Base-by-base conservation (phyloP, 30 jellyfish, hydroid and myxozoan species). In the Morbakka virulenta region DNA sequence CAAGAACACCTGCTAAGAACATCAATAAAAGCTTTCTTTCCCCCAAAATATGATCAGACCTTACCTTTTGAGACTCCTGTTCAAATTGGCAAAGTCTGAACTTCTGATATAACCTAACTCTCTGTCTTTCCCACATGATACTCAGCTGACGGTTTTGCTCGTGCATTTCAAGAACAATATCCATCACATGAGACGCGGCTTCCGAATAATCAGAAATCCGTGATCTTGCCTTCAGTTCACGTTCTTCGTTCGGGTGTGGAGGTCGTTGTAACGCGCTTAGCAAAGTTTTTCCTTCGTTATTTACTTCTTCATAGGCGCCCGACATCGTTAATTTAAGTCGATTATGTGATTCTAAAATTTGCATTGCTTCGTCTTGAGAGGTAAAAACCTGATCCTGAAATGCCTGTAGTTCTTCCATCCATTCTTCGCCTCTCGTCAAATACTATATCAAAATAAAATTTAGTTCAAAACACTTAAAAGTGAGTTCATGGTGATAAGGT, bases 161-260 rank as follows among this genome's bases (percentile, higher is more conserved):
- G 34, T 93, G 95, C 86, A 93, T 75, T 35, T 81, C 96, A 24
- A 93, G 79, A 61, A 93, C 75, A 3, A 75, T 81, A 32, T 93
- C 99, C 99, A 93, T 93, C 36, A 93, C 99, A 51, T 83, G 96
- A 11, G 99, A 93, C 32, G 96, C 97, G 2, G 99, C 96, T 52
- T 85, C 96, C 6, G 97, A 71, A 69, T 81, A 93, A 63, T 93
- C 99, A 35, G 99, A 93, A 24, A 87, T 74, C 62, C 99, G 73
- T 14, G 99, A 93, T 52, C 97, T 81, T 51, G 93, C 99, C 64
- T 86, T 93, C 75, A 93, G 93, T 22, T 86, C 87, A 20, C 99
- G 74, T 1, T 72, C 95, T 64, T 93, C 99, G 3, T 21, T 34
- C 6, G 81, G 41, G 12, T 57, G 34, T 29, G 89, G 87, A 2